Evolutionary conservation across 2,888 invertebrate genomes (phyloP), one percentile per base, ranked within the genome.

Genomic region (Limenitis camilla): DNA sequence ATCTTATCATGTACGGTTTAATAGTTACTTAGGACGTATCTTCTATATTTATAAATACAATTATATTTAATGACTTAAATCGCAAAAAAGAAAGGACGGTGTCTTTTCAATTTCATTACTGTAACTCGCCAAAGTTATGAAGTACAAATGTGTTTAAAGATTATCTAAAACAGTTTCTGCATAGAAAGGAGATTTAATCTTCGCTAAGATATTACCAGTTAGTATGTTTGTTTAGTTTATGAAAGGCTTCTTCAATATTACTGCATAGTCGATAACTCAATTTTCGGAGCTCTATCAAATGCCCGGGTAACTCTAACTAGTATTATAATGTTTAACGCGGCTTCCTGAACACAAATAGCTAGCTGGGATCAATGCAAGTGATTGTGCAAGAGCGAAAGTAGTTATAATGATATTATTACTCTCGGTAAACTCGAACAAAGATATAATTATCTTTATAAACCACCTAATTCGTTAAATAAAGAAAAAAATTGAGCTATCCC

Each of bases 301-400:
- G 38, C 48, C 54, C 40, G 49, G 52, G 54, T 54, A 52, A 47
- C 44, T 57, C 54, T 58, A 56, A 32, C 51, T 54, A 41, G 49
- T 54, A 55, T 57, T 57, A 58, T 59, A 55, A 60, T 57, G 46
- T 52, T 36, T 51, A 60, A 46, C 50, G 31, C 30, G 39, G 68
- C 72, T 79, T 81, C 74, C 78, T 77, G 74, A 63, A 72, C 67
- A 62, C 60, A 75, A 81, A 80, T 78, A 81, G 71, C 68, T 60
- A 58, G 59, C 53, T 53, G 59, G 64, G 68, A 71, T 77, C 66
- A 70, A 72, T 69, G 67, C 66, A 65, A 65, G 62, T 66, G 66
- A 74, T 75, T 74, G 68, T 67, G 66, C 63, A 73, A 69, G 64
- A 61, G 62, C 64, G 68, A 65, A 69, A 66, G 61, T 58, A 61